These are phyloP conservation scores for Lepus oiostolus DNA, from an alignment of 2,797 vertebrate genomes.

Conservation along the genomic window DNA sequence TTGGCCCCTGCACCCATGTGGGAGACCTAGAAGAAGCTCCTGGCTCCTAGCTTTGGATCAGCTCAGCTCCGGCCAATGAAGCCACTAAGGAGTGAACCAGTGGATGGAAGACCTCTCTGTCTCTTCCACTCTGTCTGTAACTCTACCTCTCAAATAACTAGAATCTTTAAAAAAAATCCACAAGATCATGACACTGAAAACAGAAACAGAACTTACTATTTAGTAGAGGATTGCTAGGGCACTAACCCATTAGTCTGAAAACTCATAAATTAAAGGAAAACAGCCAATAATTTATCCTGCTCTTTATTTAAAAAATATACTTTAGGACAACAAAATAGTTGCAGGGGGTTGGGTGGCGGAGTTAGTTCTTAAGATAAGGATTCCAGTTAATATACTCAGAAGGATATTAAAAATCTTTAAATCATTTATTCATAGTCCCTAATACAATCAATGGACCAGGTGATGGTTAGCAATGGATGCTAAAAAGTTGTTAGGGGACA, in stretches of 20 bases:
- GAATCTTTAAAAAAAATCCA: not conserved
- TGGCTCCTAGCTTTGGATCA: too few relatives aligned
- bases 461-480: not conserved
- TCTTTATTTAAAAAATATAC: slow-evolving; percentile 58
- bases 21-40: too few relatives aligned
- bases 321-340: slow-evolving; percentile 35
- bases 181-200: slow-evolving; percentile 40
- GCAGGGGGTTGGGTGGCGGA: not conserved
- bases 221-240: not conserved
- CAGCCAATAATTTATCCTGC: slow-evolving; percentile 8
- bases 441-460: slow-evolving; percentile 1
- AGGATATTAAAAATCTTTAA: not conserved
- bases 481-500: not conserved
- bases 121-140: too few relatives aligned
- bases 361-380: slow-evolving; percentile 28
- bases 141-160: too few relatives aligned
- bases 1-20: too few relatives aligned
- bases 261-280: slow-evolving; percentile 32
- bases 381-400: slow-evolving; percentile 34
- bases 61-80: too few relatives aligned
- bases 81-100: too few relatives aligned
- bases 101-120: too few relatives aligned
- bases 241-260: slow-evolving; percentile 36
- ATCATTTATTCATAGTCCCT: not conserved
- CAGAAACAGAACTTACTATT: slow-evolving; percentile 31